Evolutionary conservation across 2,113 vertebrate species (phyloP), one percentile per base, ranked within the genome.

Genomic region (Halichoeres trimaculatus): DNA sequence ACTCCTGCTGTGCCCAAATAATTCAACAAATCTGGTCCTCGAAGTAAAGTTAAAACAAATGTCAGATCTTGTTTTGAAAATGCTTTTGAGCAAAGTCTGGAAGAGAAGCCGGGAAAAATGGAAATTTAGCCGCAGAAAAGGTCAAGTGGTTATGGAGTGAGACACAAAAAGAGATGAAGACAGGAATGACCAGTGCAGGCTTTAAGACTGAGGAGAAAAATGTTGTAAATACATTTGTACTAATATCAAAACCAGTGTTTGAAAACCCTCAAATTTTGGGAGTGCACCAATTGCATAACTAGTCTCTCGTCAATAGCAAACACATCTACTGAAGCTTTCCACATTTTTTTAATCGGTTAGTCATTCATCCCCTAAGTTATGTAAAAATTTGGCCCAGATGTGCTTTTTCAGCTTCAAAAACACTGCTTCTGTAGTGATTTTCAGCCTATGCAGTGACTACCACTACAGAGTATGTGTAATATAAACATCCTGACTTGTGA

Each of bases 21-120:
- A 74, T 34, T 30, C 51, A 53, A 45, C 22, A 52, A 48, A 24
- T 69, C 48, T 58, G 16, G 24, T 41, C 4, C n/a, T 30, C 30
- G 52, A n/a, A 61, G 9, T 9, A 1, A 34, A 17, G 36, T 72
- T 51, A 7, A 76, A 65, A 34, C 57, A 57, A n/a, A 63, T 60
- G 55, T 51, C 40, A 13, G 8, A 23, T 20, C 22, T 19, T 41
- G 5, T 65, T n/a, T 76, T 58, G 41, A 14, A 53, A 30, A 11
- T 35, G 23, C 24, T 40, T 66, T 50, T 4, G 13, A 36, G 17
- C 8, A 1, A 36, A 20, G 17, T n/a, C 17, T 14, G 13, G 17
- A 30, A 17, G 3, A 41, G 3, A 41, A 13, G 43, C 0, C 10
- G 19, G 58, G 38, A 34, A 20, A 24, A 26, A 20, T 47, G 20